These are phyloP conservation scores for Muntiacus reevesi DNA, from an alignment of 2,113 vertebrate species.

Conservation along the genomic window DNA sequence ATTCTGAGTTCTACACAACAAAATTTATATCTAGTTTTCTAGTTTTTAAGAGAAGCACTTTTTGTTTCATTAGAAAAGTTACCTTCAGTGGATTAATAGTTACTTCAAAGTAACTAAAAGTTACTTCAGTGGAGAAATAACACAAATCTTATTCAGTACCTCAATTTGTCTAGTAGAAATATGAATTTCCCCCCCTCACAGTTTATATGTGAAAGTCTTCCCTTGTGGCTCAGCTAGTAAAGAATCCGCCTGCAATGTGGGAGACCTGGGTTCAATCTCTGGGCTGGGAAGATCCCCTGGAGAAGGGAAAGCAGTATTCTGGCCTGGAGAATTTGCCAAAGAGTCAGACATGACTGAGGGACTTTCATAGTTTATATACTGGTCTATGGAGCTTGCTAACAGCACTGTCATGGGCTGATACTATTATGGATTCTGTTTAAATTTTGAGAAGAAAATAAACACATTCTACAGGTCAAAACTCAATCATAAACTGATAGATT, in stretches of 20 bases:
- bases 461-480: neutral
- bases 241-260: neutral
- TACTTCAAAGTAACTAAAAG: too few relatives aligned
- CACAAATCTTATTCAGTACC: conserved; percentile 29
- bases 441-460: conserved; percentile 28
- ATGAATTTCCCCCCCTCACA: neutral
- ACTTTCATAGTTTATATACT: neutral
- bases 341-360: neutral
- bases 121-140: conserved; percentile 4
- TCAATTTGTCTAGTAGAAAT: conserved; percentile 39
- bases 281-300: neutral
- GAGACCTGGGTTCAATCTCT: neutral
- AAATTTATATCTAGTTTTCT: conserved; percentile 30
- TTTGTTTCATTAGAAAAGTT: conserved; percentile 55
- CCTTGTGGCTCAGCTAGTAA: neutral
- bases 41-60: conserved; percentile 51
- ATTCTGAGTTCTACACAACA: conserved; percentile 48
- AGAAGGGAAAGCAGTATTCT: neutral
- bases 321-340: neutral
- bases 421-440: conserved; percentile 30
- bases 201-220: neutral
- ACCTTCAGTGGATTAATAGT: neutral
- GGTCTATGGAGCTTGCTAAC: neutral
- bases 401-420: neutral
- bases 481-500: conserved; percentile 19